Evolutionary conservation across 2,797 vertebrate species (phyloP).

Genomic region (Epinephelus coioides): DNA sequence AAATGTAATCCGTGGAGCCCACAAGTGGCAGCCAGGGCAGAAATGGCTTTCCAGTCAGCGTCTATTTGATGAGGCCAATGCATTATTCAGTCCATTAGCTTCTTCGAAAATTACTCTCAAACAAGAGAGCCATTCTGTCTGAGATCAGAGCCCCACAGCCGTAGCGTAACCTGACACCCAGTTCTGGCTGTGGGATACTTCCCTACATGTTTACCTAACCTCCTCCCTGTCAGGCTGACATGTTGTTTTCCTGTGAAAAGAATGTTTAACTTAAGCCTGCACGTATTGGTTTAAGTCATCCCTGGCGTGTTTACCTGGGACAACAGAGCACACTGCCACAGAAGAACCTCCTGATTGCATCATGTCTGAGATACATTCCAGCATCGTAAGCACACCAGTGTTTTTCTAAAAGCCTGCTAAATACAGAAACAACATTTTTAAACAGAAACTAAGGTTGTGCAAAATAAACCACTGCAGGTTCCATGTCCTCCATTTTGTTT

Average conservation of each 20-base stretch:
- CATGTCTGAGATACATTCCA: constrained; percentile 72
- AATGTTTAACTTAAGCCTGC: constrained; percentile 84
- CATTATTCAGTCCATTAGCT: constrained; percentile 88
- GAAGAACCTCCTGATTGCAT: constrained; percentile 71
- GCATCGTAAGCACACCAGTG: constrained; percentile 64
- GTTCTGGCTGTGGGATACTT: constrained; percentile 82
- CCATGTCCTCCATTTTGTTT: constrained; percentile 82
- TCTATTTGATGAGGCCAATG: constrained; percentile 86
- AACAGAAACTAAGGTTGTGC: neutral
- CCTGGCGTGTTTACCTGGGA: constrained; percentile 83
- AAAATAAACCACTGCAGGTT: constrained; percentile 47
- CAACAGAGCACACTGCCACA: constrained; percentile 77
- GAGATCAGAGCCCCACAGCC: constrained; percentile 82
- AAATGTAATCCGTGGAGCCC: constrained; percentile 82
- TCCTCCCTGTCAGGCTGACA: constrained; percentile 82
- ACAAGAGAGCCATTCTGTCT: constrained; percentile 86
- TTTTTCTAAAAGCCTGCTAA: constrained; percentile 58
- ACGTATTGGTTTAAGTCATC: constrained; percentile 84
- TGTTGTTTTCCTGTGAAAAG: constrained; percentile 83
- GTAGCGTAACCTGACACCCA: constrained; percentile 74
- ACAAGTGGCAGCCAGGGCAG: constrained; percentile 81
- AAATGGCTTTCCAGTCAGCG: constrained; percentile 85
- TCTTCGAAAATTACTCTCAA: constrained; percentile 86
- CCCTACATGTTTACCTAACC: constrained; percentile 87
- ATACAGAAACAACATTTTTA: constrained; percentile 52